Percentiles rank a stretch among this genome's conserved stretches.
phyloP scores from a whole-genome alignment of 2,113 vertebrate genomes.

The Microcebus tavaratra region DNA sequence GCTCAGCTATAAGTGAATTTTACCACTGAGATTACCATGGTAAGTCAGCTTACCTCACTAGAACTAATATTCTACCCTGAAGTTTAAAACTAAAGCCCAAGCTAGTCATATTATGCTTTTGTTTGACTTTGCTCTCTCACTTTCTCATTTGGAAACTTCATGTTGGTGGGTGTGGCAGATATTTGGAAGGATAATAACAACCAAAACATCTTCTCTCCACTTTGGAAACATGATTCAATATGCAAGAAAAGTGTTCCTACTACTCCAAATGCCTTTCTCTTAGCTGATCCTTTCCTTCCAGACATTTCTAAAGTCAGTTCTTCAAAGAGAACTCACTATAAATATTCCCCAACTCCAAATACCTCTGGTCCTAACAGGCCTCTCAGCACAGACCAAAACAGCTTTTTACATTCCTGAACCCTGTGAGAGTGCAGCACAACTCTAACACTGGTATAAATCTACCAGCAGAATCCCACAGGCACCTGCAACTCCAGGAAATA shows the following conservation, averaged over 20 bases:
- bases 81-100: background rate
- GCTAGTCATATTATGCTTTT: background rate
- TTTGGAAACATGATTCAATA: background rate
- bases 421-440: background rate
- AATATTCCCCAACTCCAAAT: constrained; percentile 3
- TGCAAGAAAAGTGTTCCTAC: background rate
- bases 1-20: background rate
- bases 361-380: background rate
- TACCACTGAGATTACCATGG: background rate
- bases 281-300: background rate
- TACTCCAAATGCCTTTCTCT: background rate
- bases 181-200: background rate
- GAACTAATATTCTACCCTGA: background rate
- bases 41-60: background rate
- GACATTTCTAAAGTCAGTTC: background rate
- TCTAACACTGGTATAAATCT: background rate
- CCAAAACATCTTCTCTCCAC: background rate
- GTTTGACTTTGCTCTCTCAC: background rate
- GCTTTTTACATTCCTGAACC: background rate
- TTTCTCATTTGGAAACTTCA: constrained; percentile 9
- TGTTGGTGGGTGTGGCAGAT: background rate
- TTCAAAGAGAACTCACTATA: background rate
- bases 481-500: background rate
- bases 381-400: background rate
- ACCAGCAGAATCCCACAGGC: background rate